A percentile compares a stretch with the other conserved stretches of the same genome.
phyloP scores from a whole-genome alignment of 2,888 invertebrate genomes.

The Polyommatus iphigenia region DNA sequence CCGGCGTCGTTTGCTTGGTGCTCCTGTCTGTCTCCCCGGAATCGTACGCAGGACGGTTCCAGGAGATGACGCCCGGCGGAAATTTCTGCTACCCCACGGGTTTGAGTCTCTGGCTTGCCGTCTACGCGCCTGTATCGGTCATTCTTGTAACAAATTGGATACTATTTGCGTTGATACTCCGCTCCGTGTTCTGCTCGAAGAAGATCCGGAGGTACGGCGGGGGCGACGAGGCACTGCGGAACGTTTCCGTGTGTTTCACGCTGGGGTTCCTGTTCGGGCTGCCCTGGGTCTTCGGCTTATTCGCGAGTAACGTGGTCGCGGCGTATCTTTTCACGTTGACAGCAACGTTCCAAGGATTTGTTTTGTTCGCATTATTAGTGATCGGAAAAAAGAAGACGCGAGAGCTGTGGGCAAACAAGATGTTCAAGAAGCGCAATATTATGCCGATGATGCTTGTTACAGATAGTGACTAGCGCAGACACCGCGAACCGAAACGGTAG shows the following conservation, averaged over 20 bases:
- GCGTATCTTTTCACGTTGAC: conserved; percentile 80
- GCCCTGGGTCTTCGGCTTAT: conserved; percentile 81
- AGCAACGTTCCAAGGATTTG: conserved; percentile 80
- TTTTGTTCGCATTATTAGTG: conserved; percentile 82
- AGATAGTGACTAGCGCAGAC: conserved; percentile 62
- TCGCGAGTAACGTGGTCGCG: conserved; percentile 67
- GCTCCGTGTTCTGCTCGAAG: conserved; percentile 72
- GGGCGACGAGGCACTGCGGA: conserved; percentile 72
- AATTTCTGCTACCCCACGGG: conserved; percentile 79
- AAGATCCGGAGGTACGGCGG: conserved; percentile 75
- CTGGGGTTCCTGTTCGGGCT: conserved; percentile 82
- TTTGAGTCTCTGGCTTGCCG: conserved; percentile 74
- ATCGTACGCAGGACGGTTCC: conserved; percentile 68
- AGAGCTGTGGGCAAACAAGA: conserved; percentile 74
- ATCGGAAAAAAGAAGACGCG: conserved; percentile 80
- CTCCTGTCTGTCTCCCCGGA: conserved; percentile 67
- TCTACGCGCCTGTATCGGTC: conserved; percentile 75
- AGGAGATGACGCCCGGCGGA: conserved; percentile 61
- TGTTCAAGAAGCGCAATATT: conserved; percentile 66
- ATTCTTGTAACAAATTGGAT: conserved; percentile 79
- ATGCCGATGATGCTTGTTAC: conserved; percentile 73
- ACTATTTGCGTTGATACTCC: conserved; percentile 80
- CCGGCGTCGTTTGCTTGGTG: conserved; percentile 68
- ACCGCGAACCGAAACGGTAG: conserved; percentile 42
- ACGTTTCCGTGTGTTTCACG: conserved; percentile 79